Base-by-base conservation (phyloP, 2,113 vertebrate genomes). In the Brienomyrus longianalis region DNA sequence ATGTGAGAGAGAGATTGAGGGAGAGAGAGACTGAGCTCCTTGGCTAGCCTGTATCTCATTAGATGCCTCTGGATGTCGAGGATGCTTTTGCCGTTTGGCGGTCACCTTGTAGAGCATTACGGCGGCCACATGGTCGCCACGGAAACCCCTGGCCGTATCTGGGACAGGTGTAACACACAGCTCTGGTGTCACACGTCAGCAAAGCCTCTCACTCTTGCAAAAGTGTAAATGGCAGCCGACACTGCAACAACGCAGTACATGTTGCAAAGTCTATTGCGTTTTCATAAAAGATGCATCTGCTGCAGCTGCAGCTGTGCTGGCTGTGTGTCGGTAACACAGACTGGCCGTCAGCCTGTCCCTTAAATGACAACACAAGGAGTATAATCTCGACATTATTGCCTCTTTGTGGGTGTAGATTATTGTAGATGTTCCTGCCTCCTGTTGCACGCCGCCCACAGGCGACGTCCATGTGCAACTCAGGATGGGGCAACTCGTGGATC, bases 51-150 rank as follows among this genome's bases (percentile, higher is more conserved):
- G 86, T 86, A 70, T 47, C 35, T 54, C 66, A 45, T 31, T 90
- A 91, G 39, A 27, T 39, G 90, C 51, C 21, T 39, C 2, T 27
- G 92, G 92, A 90, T 45, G 51, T 90, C 93, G 88, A 93, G 93
- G 92, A 94, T 94, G 93, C 92, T 85, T 91, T 93, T 91, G 93
- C 90, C 91, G 94, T 94, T 86, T 93, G 93, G 94, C 31, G 94
- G 95, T 95, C 94, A 94, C 91, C 93, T 92, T 17, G 95, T 94
- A 93, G 92, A 94, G 96, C 93, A 94, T 96, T 96, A 95, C 89
- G 87, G 93, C 93, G 89, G 92, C 94, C 93, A 93, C 94, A 92
- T 92, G 92, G 94, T 10, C 88, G 95, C 93, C 94, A 91, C 94
- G 93, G 90, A 96, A 96, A 95, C 94, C 93, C 94, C 91, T 91